Base-by-base conservation (phyloP, 1,140 invertebrate genomes). In the Choristoneura fumiferana region DNA sequence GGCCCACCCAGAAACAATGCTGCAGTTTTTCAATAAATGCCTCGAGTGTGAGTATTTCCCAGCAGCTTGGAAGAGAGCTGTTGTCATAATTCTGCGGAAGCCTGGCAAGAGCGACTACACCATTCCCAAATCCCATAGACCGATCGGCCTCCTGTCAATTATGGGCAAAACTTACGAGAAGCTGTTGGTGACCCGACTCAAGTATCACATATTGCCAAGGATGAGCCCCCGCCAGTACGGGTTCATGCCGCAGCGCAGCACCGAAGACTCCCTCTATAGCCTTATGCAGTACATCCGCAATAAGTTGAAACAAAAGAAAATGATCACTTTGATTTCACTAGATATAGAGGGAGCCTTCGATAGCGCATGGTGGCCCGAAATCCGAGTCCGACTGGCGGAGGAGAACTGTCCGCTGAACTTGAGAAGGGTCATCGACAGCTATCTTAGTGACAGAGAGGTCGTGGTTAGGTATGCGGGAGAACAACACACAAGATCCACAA, bases 161-260 rank as follows among this genome's bases (percentile, higher is more conserved):
- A 1, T 57, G 36, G 54, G 54, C 13, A 57, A 57, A 33, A 29
- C 40, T 1, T 33, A 38, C 4, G 54, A 57, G n/a, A 57, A 57
- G 22, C 8, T 57, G 54, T 0, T 57, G 6, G 39, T 57, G 10
- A 13, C 1, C 9, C 1, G 53, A 0, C 14, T 54, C 3, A 54
- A 18, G 13, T 37, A 4, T 4, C 53, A 54, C 10, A 12, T 54
- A 0, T 1, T 54, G 1, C 53, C 53, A 3, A 37, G 9, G 5
- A 54, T 17, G 1, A 54, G 53, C 13, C 14, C 0, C 0, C 33
- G 9, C 2, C 53, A 54, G 10, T 54, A 54, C 17, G 53, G 53
- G n/a, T 54, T 54, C 17, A 37, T 54, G 35, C 53, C 53, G 1
- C 49, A 53, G 13, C 5, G 22, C 5, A 33, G 49, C 49, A 53